phyloP scores from a whole-genome alignment of 2,113 vertebrate species.

The Chaetops frenatus region DNA sequence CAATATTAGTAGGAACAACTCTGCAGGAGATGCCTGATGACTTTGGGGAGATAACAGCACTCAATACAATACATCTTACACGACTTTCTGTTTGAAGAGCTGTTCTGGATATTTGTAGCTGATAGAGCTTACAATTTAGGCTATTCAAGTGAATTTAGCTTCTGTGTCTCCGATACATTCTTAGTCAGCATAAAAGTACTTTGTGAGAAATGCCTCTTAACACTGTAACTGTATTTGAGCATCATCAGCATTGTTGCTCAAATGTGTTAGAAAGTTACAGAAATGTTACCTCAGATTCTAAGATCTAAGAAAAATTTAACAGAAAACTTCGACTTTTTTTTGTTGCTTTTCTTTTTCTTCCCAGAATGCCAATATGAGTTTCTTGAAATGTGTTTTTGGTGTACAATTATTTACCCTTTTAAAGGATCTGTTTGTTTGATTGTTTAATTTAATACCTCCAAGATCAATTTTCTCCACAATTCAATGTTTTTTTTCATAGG shows the following conservation, averaged over 20 bases:
- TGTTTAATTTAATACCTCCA: not conserved
- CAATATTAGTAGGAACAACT: not conserved
- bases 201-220: not conserved
- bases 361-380: not conserved
- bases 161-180: not conserved
- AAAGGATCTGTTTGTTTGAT: not conserved
- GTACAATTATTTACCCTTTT: not conserved
- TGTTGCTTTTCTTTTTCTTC: not conserved
- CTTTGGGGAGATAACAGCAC: not conserved
- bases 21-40: not conserved
- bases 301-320: not conserved
- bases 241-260: not conserved
- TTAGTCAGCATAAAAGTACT: not conserved
- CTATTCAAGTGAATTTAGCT: not conserved
- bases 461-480: not conserved
- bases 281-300: not conserved
- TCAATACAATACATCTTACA: not conserved
- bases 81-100: not conserved
- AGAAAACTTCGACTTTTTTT: not conserved
- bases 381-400: not conserved
- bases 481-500: not conserved
- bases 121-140: not conserved
- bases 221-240: not conserved
- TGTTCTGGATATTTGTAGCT: not conserved
- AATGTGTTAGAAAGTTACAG: not conserved